Percentiles rank a stretch among this genome's conserved stretches.
Evolutionary conservation across 2,888 invertebrate genomes (phyloP).

Genomic region (Zhuqinia jingwanae): DNA sequence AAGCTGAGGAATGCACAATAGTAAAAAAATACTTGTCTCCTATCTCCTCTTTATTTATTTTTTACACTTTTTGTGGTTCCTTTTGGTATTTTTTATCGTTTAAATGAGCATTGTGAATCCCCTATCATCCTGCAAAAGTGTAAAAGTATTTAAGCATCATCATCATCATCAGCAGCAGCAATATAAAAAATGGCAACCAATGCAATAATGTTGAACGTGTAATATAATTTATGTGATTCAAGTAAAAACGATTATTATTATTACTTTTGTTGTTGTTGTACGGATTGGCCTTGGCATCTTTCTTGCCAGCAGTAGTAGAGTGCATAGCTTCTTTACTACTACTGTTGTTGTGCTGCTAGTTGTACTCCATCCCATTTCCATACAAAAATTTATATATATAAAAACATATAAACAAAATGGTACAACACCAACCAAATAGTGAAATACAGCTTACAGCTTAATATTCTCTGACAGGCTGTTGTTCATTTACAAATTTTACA

Average conservation of each 20-base stretch:
- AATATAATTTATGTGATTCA: conserved; percentile 69
- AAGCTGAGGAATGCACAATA: conserved; percentile 51
- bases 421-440: neutral
- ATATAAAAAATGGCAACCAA: neutral
- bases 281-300: conserved; percentile 71
- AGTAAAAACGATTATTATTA: conserved; percentile 71
- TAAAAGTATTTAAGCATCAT: too few species aligned
- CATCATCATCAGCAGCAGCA: conserved; percentile 1
- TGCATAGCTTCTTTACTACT: too few species aligned
- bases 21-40: neutral
- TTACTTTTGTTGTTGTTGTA: conserved; percentile 56
- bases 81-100: conserved; percentile 11
- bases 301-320: conserved; percentile 50
- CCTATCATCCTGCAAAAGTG: too few species aligned
- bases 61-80: conserved; percentile 36
- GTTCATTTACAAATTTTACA: conserved; percentile 6
- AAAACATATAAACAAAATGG: too few species aligned
- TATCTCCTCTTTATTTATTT: neutral
- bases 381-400: too few species aligned
- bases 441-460: conserved; percentile 25
- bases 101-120: neutral
- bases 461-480: too few species aligned
- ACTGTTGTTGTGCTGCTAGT: neutral
- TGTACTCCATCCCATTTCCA: neutral
- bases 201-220: conserved; percentile 34